A percentile compares a stretch with the other conserved stretches of the same genome.
Conservation (phyloP, 2,888 invertebrate genomes). For the Pollenia angustigena region DNA sequence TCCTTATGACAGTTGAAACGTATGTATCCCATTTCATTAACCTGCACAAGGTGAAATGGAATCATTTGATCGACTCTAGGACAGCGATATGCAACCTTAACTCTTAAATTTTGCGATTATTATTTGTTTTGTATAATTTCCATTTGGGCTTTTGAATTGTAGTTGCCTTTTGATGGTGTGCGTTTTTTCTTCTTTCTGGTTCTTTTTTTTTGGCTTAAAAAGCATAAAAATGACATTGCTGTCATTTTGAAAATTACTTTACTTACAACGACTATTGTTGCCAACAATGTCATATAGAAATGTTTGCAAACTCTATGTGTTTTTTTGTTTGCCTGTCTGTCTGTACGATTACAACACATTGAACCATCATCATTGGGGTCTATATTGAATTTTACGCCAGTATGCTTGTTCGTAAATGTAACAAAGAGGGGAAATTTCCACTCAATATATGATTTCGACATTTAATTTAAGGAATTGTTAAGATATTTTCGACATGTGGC, state of each 20-base stretch:
- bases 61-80: no score
- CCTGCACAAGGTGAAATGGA: no score
- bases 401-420: not conserved
- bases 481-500: conserved; percentile 44
- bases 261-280: conserved; percentile 61
- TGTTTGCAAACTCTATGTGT: conserved; percentile 5
- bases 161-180: conserved; percentile 20
- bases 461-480: conserved; percentile 66
- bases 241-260: conserved; percentile 78
- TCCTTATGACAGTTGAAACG: no score
- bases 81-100: no score
- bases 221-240: conserved; percentile 76
- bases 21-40: no score
- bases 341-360: conserved; percentile 13
- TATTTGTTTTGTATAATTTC: not conserved
- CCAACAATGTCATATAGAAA: conserved; percentile 61
- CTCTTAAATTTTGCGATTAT: no score
- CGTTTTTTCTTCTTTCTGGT: not conserved
- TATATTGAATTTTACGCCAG: not conserved
- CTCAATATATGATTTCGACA: conserved; percentile 59
- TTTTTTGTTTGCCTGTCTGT: not conserved
- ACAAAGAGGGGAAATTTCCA: not conserved
- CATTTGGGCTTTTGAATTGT: conserved; percentile 6
- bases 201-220: conserved; percentile 30
- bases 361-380: conserved; percentile 23